Evolutionary conservation across 2,113 vertebrate genomes (phyloP), one percentile per base, ranked within the genome.

Genomic region (Ptilonorhynchus violaceus): DNA sequence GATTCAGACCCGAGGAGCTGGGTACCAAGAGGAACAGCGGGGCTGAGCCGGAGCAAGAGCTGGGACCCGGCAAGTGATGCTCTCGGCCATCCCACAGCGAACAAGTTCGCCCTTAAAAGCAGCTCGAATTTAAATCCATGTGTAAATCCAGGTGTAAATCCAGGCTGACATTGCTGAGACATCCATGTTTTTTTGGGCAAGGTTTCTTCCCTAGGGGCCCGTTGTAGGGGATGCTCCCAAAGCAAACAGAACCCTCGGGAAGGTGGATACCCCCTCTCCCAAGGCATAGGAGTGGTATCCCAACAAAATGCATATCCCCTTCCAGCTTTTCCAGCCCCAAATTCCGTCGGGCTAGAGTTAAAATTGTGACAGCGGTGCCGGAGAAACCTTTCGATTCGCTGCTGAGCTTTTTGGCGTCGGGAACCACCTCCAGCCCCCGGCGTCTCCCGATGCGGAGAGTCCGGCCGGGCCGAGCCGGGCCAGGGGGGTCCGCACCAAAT

Each of bases 131-230:
- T 50, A 88, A 88, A 93, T 53, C 42, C 70, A 39, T 58, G 60
- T 74, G 76, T 53, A 88, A 89, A 95, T 50, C 49, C 88, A 52
- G 22, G 44, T 22, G 53, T 76, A 81, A 94, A 95, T 62, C 84
- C 52, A 16, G 10, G 23, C 23, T 85, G 79, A 14, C 9, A 7
- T 10, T 21, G 13, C 47, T 82, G 47, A 86, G 33, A 23, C 76
- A 12, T 41, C 31, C 35, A 2, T 50, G 3, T 35, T 86, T 76
- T 47, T 41, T n/a, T 37, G 10, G 39, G 30, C 9, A 27, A 39
- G 3, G 42, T 91, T 80, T 72, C 8, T 68, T 13, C 49, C n/a
- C 41, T 3, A 18, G 10, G 28, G 28, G 5, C 4, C 7, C 24
- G 4, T 4, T 15, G 13, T 0, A 39, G 41, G 53, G 58, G 53